These are phyloP conservation scores for Chrysochloris asiatica DNA, from an alignment of 2,113 vertebrate genomes.

Conservation along the genomic window DNA sequence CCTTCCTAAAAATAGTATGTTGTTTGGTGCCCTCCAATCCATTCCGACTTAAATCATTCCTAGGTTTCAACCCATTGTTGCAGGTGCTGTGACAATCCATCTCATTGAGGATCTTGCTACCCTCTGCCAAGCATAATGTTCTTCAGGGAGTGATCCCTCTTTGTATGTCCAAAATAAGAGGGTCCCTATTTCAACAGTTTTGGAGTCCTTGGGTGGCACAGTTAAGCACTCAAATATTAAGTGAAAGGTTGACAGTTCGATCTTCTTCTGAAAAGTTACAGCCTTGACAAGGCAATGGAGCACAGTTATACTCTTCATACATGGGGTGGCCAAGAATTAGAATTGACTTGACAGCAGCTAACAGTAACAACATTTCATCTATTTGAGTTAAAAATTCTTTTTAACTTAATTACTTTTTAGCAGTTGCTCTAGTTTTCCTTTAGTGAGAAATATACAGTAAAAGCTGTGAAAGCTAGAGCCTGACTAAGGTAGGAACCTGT, in stretches of 20 bases:
- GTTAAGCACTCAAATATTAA: not conserved
- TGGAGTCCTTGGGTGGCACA: not conserved
- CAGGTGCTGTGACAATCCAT: no score
- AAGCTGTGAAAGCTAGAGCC: not conserved
- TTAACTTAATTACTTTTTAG: conserved; percentile 20
- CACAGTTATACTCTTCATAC: not conserved
- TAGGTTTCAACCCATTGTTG: no score
- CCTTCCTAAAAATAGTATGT: not conserved
- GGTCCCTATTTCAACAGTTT: not conserved
- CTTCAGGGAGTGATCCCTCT: no score
- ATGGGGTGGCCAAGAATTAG: not conserved
- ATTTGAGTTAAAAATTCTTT: conserved; percentile 22
- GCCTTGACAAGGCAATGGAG: not conserved
- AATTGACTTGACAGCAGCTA: not conserved
- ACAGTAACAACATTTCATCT: not conserved
- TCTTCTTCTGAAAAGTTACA: not conserved
- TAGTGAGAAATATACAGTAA: conserved; percentile 7
- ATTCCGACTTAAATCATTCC: no score
- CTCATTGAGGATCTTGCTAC: no score
- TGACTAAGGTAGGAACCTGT: not conserved
- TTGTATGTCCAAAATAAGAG: not conserved
- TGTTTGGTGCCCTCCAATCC: no score
- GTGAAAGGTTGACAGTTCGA: not conserved
- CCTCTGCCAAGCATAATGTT: no score
- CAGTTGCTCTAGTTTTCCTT: conserved; percentile 7